These are phyloP conservation scores for Axinella damicornis DNA, from an alignment of 37 sponge, comb jelly and placozoan species.

Conservation along the genomic window DNA sequence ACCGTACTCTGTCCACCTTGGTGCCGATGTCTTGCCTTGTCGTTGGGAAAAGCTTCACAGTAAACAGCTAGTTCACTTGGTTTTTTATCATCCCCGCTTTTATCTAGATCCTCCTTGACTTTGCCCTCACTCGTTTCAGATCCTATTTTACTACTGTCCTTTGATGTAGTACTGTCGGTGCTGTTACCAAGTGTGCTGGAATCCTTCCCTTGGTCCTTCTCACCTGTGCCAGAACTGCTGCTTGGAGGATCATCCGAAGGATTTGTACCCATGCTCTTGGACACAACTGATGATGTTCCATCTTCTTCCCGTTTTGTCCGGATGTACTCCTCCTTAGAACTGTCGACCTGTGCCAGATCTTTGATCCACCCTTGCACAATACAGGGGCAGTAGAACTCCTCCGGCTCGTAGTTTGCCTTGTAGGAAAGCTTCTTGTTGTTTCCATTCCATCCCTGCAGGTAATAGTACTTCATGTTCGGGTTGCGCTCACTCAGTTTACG, in stretches of 20 bases:
- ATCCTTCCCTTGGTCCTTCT: neutral
- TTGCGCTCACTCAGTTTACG: slow-evolving; percentile 49
- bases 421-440: slow-evolving; percentile 86
- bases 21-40: slow-evolving; percentile 17
- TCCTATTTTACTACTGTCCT: neutral
- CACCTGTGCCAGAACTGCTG: neutral
- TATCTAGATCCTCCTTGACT: neutral
- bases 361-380: slow-evolving; percentile 71
- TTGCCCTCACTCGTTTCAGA: neutral
- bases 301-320: neutral
- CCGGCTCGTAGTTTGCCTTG: slow-evolving; percentile 90
- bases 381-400: slow-evolving; percentile 87
- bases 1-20: slow-evolving; percentile 18
- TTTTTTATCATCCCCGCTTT: neutral
- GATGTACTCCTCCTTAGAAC: slow-evolving; percentile 32
- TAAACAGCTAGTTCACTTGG: neutral
- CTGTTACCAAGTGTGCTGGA: neutral
- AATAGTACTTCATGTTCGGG: slow-evolving; percentile 83
- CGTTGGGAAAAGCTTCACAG: slow-evolving; percentile 43
- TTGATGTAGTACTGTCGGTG: neutral
- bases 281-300: neutral
- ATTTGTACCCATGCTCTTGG: neutral
- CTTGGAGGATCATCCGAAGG: neutral
- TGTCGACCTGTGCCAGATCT: slow-evolving; percentile 51
- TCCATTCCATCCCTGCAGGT: slow-evolving; percentile 89